Evolutionary conservation across 35 echinoderm and acorn worm genomes (phyloP).

Genomic region (Eucidaris tribuloides): DNA sequence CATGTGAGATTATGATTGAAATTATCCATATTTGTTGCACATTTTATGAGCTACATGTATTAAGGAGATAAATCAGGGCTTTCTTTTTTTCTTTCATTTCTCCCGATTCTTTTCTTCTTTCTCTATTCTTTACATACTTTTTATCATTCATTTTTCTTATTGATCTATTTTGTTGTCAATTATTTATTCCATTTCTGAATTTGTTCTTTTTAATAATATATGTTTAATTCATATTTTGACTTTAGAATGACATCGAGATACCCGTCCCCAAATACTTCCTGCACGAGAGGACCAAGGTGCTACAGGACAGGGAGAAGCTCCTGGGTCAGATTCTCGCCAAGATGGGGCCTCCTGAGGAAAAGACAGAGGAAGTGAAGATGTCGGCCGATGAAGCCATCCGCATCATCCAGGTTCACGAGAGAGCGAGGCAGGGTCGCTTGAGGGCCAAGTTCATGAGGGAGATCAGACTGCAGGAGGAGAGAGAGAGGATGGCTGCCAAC

Average conservation of each 20-base stretch:
- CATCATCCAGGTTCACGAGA: slow-evolving; percentile 93
- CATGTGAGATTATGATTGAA: no score
- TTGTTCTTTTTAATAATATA: no score
- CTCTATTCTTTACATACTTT: neutral
- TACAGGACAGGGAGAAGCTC: slow-evolving; percentile 95
- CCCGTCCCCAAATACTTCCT: slow-evolving; percentile 95
- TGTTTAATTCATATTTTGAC: no score
- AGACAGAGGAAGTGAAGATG: slow-evolving; percentile 86
- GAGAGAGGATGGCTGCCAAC: slow-evolving; percentile 93
- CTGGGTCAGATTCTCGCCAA: slow-evolving; percentile 98
- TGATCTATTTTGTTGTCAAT: no score
- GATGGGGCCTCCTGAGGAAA: slow-evolving; percentile 98
- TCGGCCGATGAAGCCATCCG: slow-evolving; percentile 84
- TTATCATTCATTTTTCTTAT: no score
- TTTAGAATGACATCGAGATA: slow-evolving; percentile 93
- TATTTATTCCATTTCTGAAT: no score
- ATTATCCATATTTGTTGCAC: no score
- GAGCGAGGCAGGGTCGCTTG: slow-evolving; percentile 89
- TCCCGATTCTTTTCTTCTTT: neutral
- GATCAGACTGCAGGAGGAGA: slow-evolving; percentile 93
- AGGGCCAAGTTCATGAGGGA: slow-evolving; percentile 99
- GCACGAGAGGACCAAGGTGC: slow-evolving; percentile 84
- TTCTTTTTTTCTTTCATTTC: neutral
- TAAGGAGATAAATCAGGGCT: neutral
- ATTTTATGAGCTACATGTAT: neutral